Evolutionary conservation across 2,888 invertebrate genomes (phyloP).

Genomic region (Hypolimnas misippus): DNA sequence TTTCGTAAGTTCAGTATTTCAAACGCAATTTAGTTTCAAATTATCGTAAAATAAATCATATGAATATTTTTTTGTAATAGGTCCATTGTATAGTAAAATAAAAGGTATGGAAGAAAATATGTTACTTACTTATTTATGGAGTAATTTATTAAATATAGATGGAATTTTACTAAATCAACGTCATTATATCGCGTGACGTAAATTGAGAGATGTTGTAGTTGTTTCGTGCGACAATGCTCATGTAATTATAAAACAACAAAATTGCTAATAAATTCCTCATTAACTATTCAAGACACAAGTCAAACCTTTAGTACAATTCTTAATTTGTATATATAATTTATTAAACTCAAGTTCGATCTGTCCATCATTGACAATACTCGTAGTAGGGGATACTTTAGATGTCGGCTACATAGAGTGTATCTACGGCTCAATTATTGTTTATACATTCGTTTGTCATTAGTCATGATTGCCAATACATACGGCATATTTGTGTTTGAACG

Average conservation of each 20-base stretch:
- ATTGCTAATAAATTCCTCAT: conserved; percentile 23
- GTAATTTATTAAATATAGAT: conserved; percentile 25
- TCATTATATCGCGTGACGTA: conserved; percentile 36
- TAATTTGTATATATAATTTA: neutral
- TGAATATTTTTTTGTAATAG: neutral
- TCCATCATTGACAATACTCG: neutral
- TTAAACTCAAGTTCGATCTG: neutral
- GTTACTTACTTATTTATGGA: conserved; percentile 13
- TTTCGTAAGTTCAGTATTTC: too few relatives aligned
- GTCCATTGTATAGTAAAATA: neutral
- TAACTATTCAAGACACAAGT: conserved; percentile 14
- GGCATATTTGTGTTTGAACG: conserved; percentile 58
- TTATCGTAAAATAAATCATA: too few relatives aligned
- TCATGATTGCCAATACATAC: conserved; percentile 62
- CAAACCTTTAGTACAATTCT: neutral
- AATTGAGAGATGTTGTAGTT: conserved; percentile 27
- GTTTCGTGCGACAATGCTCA: conserved; percentile 41
- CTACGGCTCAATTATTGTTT: conserved; percentile 55
- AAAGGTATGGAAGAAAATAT: conserved; percentile 11
- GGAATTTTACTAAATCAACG: conserved; percentile 28
- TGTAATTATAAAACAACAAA: conserved; percentile 39
- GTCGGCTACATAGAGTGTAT: conserved; percentile 34
- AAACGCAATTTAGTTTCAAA: too few relatives aligned
- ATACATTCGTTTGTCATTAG: conserved; percentile 66
- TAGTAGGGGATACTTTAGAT: conserved; percentile 38